Base-by-base conservation (phyloP, 2,113 vertebrate species). In the Tonatia bakeri region DNA sequence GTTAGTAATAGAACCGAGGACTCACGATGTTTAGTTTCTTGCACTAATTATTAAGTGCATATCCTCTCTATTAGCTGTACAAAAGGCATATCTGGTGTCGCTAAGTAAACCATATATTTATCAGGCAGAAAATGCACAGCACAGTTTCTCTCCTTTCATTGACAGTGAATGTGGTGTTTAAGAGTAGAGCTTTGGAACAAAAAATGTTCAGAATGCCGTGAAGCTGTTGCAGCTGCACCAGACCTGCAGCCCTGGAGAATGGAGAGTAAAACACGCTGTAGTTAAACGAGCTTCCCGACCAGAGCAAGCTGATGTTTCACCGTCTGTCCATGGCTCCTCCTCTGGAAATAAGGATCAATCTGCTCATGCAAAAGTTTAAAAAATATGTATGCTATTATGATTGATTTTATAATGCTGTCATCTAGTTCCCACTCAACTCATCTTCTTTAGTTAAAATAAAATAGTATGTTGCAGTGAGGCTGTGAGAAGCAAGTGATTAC, bases 401-500 rank as follows among this genome's bases (percentile, higher is more conserved):
- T 22, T 82, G 82, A 77, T 1, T 93, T 94, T 77, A 52, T 81
- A 59, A 38, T 38, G 33, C 38, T 24, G 9, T 61, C 73, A 91
- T 15, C 90, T 76, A 20, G 28, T 95, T 96, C 45, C 83, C 80
- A 56, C 82, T 65, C 87, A 94, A 93, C 20, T 4, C 1, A 81
- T 94, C 82, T 94, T 76, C 97, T 97, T 87, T 84, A 47, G 72
- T 91, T 93, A 93, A 96, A 96, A 90, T 85, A 61, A 91, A 95
- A 72, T 80, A 43, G 56, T 43, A 26, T 8, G 43, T 72, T 72
- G 47, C 56, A 87, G 75, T 0, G 0, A 81, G 1, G 24, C 97
- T 82, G 17, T 3, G 36, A 98, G 96, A 96, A 98, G 97, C 64
- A 82, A 95, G 88, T 98, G 97, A 98, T 98, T 97, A 96, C 36